A percentile compares a stretch with the other conserved stretches of the same genome.
phyloP scores from a whole-genome alignment of 1,140 invertebrate genomes.

The Paracyclopina nana region DNA sequence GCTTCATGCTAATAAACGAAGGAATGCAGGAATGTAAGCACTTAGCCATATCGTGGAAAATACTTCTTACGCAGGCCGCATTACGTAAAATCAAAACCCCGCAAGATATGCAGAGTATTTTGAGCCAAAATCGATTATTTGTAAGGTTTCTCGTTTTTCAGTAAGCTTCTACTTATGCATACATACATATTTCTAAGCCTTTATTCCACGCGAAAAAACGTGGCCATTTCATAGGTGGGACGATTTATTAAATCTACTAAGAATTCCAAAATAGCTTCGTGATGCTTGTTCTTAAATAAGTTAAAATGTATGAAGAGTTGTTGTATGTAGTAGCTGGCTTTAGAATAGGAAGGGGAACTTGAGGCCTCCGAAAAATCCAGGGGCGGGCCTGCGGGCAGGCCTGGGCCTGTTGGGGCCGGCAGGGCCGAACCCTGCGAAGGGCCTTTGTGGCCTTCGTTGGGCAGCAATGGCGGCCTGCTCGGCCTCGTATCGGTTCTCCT shows the following conservation, averaged over 20 bases:
- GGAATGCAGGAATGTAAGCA: too few relatives aligned
- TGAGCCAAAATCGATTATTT: too few relatives aligned
- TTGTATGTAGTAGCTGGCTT: background rate
- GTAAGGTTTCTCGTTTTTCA: background rate
- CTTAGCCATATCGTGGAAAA: too few relatives aligned
- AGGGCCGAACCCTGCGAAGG: background rate
- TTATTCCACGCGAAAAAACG: background rate
- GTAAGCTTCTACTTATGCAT: background rate
- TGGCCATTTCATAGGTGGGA: background rate
- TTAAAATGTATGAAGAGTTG: background rate
- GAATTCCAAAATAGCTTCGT: background rate
- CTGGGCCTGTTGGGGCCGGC: background rate
- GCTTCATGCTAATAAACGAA: too few relatives aligned
- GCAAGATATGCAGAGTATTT: too few relatives aligned
- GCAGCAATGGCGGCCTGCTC: background rate
- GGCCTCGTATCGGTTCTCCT: background rate
- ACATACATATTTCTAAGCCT: background rate
- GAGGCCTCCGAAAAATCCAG: conserved; percentile 6
- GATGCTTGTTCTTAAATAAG: background rate
- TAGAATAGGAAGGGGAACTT: conserved; percentile 6
- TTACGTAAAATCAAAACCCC: too few relatives aligned
- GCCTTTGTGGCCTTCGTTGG: background rate
- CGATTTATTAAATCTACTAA: background rate
- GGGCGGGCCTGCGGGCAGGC: background rate
- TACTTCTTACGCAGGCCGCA: too few relatives aligned